phyloP scores from a whole-genome alignment of 1,140 invertebrate species.

The Lepidurus apus region DNA sequence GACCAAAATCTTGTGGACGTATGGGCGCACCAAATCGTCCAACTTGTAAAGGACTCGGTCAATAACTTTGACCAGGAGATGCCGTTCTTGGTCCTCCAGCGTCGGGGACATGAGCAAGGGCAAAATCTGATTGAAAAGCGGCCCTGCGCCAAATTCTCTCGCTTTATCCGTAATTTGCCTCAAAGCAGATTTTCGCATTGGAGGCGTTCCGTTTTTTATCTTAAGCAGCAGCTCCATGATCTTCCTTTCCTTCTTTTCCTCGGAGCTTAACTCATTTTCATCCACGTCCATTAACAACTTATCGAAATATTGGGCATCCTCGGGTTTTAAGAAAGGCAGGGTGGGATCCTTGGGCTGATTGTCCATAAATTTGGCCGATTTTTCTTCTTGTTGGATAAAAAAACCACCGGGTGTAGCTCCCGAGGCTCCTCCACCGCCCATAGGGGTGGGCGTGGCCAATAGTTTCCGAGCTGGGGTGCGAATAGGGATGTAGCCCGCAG shows the following conservation, averaged over 20 bases:
- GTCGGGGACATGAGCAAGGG: slow-evolving; percentile 99
- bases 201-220: slow-evolving; percentile 99
- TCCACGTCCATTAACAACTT: slow-evolving; percentile 94
- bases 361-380: slow-evolving; percentile 81
- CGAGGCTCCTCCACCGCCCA: slow-evolving; percentile 57
- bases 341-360: slow-evolving; percentile 93
- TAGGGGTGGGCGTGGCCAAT: slow-evolving; percentile 94
- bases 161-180: slow-evolving; percentile 98
- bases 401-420: slow-evolving; percentile 78
- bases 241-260: slow-evolving; percentile 96
- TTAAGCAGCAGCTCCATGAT: slow-evolving; percentile 98
- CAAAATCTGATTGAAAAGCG: slow-evolving; percentile 97
- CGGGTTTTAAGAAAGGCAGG: slow-evolving; percentile 97
- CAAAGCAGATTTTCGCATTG: slow-evolving; percentile 96
- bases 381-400: slow-evolving; percentile 87
- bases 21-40: slow-evolving; percentile 96
- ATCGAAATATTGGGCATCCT: slow-evolving; percentile 99
- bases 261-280: slow-evolving; percentile 88
- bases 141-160: slow-evolving; percentile 94
- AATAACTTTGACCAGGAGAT: slow-evolving; percentile 99
- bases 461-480: slow-evolving; percentile 94
- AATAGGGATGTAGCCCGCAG: slow-evolving; percentile 92
- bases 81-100: slow-evolving; percentile 97
- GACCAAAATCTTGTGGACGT: slow-evolving; percentile 98
- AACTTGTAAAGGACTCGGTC: slow-evolving; percentile 97